Conservation (phyloP, 2,797 vertebrate genomes). For the Hippoglossus hippoglossus region DNA sequence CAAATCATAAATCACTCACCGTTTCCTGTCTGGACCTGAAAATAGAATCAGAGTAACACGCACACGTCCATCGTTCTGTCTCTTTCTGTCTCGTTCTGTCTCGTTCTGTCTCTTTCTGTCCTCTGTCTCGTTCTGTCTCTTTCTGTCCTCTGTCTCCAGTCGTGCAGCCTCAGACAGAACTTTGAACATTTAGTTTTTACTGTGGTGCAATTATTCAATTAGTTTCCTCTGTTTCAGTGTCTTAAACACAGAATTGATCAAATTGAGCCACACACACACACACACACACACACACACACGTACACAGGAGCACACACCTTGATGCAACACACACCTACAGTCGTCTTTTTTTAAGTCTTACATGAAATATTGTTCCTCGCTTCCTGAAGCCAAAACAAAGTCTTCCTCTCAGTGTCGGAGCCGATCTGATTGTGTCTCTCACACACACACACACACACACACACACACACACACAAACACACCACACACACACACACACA, state of each 20-base stretch:
- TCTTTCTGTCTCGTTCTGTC: background rate
- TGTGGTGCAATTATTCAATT: too few relatives aligned
- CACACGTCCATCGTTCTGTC: background rate
- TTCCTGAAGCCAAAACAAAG: constrained; percentile 49
- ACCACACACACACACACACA: too few relatives aligned
- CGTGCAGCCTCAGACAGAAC: too few relatives aligned
- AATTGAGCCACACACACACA: background rate
- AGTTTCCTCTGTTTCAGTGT: too few relatives aligned
- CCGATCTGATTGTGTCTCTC: constrained; percentile 34
- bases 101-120: background rate
- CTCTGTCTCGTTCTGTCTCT: background rate
- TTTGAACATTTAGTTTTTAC: too few relatives aligned
- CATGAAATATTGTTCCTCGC: constrained; percentile 18
- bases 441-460: background rate
- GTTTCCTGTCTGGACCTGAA: constrained; percentile 46
- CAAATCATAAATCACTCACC: constrained; percentile 21
- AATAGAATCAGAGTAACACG: constrained; percentile 7
- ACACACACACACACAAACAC: too few relatives aligned
- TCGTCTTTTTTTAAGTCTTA: background rate
- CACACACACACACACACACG: too few relatives aligned
- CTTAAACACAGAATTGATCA: too few relatives aligned
- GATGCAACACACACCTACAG: background rate
- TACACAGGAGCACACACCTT: too few relatives aligned
- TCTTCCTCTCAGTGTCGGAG: constrained; percentile 51
- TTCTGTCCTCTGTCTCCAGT: background rate